Conservation (phyloP, 2,888 invertebrate genomes). For the Fragum fragum region DNA sequence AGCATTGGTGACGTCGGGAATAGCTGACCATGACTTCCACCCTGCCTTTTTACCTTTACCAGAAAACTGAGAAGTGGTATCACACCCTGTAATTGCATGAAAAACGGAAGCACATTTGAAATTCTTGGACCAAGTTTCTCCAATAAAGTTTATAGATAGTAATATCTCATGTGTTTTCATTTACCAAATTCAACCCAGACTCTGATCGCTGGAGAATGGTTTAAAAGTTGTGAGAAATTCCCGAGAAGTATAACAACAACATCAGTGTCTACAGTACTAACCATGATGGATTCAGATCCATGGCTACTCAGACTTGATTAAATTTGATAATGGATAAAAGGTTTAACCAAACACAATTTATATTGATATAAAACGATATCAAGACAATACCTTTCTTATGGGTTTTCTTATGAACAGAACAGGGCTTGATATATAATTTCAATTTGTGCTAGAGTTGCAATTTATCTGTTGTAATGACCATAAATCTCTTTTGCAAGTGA, state of each 20-base stretch:
- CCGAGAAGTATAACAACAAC: constrained; percentile 28
- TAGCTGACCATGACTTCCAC: constrained; percentile 35
- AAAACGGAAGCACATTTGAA: constrained; percentile 38
- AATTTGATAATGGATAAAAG: too few relatives aligned
- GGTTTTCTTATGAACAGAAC: too few relatives aligned
- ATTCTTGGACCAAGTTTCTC: constrained; percentile 42
- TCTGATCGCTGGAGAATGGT: constrained; percentile 1
- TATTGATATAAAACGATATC: too few relatives aligned
- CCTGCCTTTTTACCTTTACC: constrained; percentile 67
- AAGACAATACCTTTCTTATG: too few relatives aligned
- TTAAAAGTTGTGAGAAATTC: constrained; percentile 8
- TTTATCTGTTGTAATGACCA: too few relatives aligned
- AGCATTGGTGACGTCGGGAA: not conserved
- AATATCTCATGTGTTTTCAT: constrained; percentile 50
- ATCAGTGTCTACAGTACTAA: constrained; percentile 38
- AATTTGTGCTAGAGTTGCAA: too few relatives aligned
- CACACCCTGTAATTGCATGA: constrained; percentile 73
- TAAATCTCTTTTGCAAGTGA: too few relatives aligned
- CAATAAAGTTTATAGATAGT: constrained; percentile 38
- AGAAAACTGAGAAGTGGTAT: constrained; percentile 64
- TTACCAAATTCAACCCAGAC: constrained; percentile 66
- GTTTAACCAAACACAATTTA: too few relatives aligned
- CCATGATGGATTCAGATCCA: not conserved
- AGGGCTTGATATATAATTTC: too few relatives aligned
- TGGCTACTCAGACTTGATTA: too few relatives aligned